A percentile compares a stretch with the other conserved stretches of the same genome.
Evolutionary conservation across 1,140 invertebrate species (phyloP).

Genomic region (Paramacrobiotus metropolitanus): DNA sequence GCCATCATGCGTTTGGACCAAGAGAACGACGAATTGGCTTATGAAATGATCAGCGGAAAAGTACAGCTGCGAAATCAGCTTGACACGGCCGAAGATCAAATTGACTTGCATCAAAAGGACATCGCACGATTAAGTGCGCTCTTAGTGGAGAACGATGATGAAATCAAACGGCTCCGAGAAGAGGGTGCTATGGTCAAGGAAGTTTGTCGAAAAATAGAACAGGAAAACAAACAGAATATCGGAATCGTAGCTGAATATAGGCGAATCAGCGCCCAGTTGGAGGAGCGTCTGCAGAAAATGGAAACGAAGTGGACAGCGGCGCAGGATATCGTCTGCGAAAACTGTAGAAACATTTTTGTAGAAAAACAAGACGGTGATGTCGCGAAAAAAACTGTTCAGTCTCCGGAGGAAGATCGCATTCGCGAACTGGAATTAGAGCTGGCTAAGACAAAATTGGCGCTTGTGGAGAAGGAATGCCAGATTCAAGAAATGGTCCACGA

Average conservation of each 20-base stretch:
- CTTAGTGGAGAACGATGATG: constrained; percentile 51
- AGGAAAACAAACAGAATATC: constrained; percentile 40
- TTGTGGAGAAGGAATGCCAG: constrained; percentile 85
- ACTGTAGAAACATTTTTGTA: no score
- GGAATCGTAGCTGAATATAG: constrained; percentile 76
- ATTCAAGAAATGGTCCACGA: constrained; percentile 45
- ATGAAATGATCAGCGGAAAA: constrained; percentile 35
- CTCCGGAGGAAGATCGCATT: constrained; percentile 29
- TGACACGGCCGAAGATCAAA: constrained; percentile 43
- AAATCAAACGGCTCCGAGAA: constrained; percentile 47
- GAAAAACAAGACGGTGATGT: not conserved
- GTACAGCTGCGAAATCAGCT: constrained; percentile 29
- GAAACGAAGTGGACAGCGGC: not conserved
- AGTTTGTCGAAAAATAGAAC: constrained; percentile 47
- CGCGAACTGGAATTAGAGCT: constrained; percentile 78
- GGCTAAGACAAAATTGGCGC: constrained; percentile 79
- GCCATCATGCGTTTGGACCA: constrained; percentile 32
- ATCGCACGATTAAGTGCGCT: constrained; percentile 44
- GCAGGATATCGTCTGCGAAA: not conserved
- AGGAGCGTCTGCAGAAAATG: not conserved
- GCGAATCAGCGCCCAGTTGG: constrained; percentile 25
- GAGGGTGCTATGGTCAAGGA: constrained; percentile 59
- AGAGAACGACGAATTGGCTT: constrained; percentile 39
- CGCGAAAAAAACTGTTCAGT: not conserved
- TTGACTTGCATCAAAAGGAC: constrained; percentile 51